Evolutionary conservation across 1,140 invertebrate genomes (phyloP), one percentile per base, ranked within the genome.

Genomic region (Scaptomyza hsui): DNA sequence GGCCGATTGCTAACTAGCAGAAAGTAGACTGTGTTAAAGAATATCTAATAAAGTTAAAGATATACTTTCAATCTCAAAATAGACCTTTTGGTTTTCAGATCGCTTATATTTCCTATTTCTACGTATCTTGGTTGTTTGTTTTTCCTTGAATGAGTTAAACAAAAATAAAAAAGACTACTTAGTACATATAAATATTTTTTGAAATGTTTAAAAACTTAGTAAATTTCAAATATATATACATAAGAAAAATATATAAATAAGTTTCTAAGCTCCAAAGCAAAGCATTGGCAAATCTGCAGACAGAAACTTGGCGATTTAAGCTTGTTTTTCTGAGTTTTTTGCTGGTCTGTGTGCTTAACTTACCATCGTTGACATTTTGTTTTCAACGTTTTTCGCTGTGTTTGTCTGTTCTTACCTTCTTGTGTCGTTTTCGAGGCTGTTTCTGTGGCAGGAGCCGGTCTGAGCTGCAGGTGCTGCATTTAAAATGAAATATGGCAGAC

Each of bases 401-500:
- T 59, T 45, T 63, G 60, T 72, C 32, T 37, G 18, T 63, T 19
- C 52, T 18, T 60, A 44, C 47, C 68, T 45, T 45, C 61, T 61
- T 73, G 53, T 61, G 35, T 42, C n/a, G 47, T 44, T 41, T 48
- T 39, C 48, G 41, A 48, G 48, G 47, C 47, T 41, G 16, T 41
- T 24, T 52, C 53, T 29, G 37, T 24, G 32, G 26, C 16, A 29
- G 51, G 32, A 47, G 60, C 35, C 39, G 49, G 61, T 51, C 65
- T 59, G 68, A 61, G 81, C 74, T 86, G 82, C 82, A 86, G 82
- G 82, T 88, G 83, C 82, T 86, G 81, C 73, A 88, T 78, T 78
- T 78, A 74, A 81, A 88, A 86, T 88, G 81, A 80, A 86, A 86
- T 86, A 86, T 86, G 81, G 81, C 77, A 86, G 77, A 61, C 81